Evolutionary conservation across 2,888 invertebrate genomes (phyloP).

Genomic region (Apotomis turbidana): DNA sequence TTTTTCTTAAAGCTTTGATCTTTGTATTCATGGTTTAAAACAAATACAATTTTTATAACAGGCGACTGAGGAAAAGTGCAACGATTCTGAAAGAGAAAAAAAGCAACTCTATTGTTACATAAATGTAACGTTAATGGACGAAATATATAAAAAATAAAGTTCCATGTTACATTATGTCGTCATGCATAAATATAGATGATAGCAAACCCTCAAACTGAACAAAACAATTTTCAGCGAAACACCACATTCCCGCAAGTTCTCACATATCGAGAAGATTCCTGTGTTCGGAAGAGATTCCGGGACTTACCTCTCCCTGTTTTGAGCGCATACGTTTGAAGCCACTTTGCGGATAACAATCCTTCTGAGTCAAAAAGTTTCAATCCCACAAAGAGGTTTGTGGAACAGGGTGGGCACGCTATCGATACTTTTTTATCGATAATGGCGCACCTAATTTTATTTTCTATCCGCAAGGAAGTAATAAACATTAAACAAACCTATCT

Average conservation of each 20-base stretch:
- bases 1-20: too few species aligned
- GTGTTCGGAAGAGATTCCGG: conserved; percentile 14
- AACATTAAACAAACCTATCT: too few species aligned
- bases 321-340: conserved; percentile 66
- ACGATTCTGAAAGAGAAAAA: too few species aligned
- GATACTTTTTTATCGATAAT: conserved; percentile 23
- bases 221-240: not conserved
- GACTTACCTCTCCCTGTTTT: conserved; percentile 31
- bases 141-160: too few species aligned
- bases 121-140: too few species aligned
- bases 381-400: conserved; percentile 72
- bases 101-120: too few species aligned
- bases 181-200: not conserved
- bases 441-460: too few species aligned
- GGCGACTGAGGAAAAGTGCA: too few species aligned
- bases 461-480: too few species aligned
- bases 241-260: conserved; percentile 12
- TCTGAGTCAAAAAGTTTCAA: conserved; percentile 80
- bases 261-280: conserved; percentile 27
- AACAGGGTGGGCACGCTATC: conserved; percentile 5
- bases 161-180: too few species aligned
- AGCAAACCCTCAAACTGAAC: not conserved
- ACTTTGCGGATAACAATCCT: conserved; percentile 76
- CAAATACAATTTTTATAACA: too few species aligned
- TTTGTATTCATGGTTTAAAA: too few species aligned